These are phyloP conservation scores for Empidonax alnorum DNA, from an alignment of 2,113 vertebrate genomes.

Conservation along the genomic window DNA sequence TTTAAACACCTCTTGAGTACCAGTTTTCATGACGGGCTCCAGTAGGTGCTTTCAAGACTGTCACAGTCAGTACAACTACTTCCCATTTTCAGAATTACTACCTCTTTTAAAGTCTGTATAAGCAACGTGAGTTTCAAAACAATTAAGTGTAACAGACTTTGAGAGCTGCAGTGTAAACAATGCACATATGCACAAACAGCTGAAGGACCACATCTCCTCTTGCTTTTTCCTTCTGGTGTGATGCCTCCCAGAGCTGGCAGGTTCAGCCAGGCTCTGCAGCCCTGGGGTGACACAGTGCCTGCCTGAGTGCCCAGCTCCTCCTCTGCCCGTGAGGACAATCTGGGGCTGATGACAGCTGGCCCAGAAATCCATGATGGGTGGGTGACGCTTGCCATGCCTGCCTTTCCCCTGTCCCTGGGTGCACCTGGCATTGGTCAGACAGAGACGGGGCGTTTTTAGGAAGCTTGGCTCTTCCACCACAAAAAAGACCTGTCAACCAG, in stretches of 20 bases:
- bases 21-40: background rate
- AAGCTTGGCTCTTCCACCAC: background rate
- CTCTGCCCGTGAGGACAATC: background rate
- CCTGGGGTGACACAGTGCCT: background rate
- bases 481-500: background rate
- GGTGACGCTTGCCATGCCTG: background rate
- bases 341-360: background rate
- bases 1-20: background rate
- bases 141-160: background rate
- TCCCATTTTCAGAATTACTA: background rate
- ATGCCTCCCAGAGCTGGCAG: background rate
- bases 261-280: background rate
- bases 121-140: background rate
- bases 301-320: background rate
- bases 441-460: rapidly evolving
- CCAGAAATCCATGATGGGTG: background rate
- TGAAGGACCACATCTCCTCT: background rate
- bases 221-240: background rate
- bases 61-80: background rate
- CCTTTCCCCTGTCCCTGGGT: background rate
- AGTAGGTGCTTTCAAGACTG: background rate
- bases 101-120: background rate
- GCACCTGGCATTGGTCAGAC: background rate
- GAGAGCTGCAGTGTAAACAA: background rate
- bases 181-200: background rate